Evolutionary conservation across 2,888 invertebrate genomes (phyloP).

Genomic region (Drosophila mimetica): DNA sequence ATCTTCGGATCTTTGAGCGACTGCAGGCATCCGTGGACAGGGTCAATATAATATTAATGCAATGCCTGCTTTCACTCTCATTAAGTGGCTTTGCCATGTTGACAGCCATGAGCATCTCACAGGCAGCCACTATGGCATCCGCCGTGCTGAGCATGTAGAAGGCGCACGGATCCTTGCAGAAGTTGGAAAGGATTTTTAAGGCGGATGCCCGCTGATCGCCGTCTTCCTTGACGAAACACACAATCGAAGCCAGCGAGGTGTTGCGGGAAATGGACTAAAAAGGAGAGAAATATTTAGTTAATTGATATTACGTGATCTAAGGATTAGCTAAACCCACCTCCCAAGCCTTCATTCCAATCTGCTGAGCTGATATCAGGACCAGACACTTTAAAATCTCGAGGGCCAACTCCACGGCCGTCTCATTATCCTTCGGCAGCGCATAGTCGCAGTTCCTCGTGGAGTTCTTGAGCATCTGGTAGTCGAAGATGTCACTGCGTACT

Average conservation of each 20-base stretch:
- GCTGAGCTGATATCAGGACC: slow-evolving; percentile 77
- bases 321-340: slow-evolving; percentile 58
- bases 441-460: slow-evolving; percentile 75
- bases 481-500: slow-evolving; percentile 83
- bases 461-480: slow-evolving; percentile 81
- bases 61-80: slow-evolving; percentile 81
- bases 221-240: slow-evolving; percentile 80
- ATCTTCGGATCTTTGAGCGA: slow-evolving; percentile 83
- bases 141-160: slow-evolving; percentile 79
- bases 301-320: not conserved
- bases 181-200: slow-evolving; percentile 83
- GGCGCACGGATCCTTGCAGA: slow-evolving; percentile 80
- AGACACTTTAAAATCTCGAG: slow-evolving; percentile 82
- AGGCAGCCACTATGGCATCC: slow-evolving; percentile 82
- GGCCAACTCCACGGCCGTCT: slow-evolving; percentile 74
- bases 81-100: slow-evolving; percentile 75
- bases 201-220: slow-evolving; percentile 78
- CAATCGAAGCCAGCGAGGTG: slow-evolving; percentile 79
- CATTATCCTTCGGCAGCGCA: slow-evolving; percentile 76
- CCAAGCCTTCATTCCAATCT: slow-evolving; percentile 73
- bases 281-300: not conserved
- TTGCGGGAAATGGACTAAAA: slow-evolving; percentile 52
- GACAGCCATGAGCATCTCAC: slow-evolving; percentile 79
- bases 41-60: slow-evolving; percentile 83
- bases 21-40: slow-evolving; percentile 83